phyloP scores from a whole-genome alignment of 2,113 vertebrate species.

The Megaceryle maxima region DNA sequence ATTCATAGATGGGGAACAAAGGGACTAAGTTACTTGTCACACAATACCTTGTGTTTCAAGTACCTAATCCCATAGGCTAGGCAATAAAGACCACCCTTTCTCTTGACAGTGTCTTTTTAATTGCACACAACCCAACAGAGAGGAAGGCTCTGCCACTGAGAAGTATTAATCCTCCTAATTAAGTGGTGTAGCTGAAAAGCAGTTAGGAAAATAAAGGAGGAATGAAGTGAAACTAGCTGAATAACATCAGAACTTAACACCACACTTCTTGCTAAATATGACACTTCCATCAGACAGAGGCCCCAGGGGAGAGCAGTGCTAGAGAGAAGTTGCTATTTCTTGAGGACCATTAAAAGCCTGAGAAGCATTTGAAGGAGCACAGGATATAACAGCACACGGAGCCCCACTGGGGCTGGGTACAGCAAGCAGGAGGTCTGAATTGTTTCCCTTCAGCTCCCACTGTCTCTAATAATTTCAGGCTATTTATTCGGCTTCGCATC shows the following conservation, averaged over 20 bases:
- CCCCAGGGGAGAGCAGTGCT: neutral
- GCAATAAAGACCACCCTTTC: neutral
- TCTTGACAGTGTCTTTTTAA: neutral
- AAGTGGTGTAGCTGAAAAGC: constrained; percentile 19
- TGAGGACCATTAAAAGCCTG: neutral
- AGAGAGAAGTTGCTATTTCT: neutral
- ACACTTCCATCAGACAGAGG: constrained; percentile 1
- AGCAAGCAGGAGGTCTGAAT: neutral
- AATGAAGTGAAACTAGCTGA: constrained; percentile 6
- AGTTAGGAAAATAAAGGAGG: constrained; percentile 3
- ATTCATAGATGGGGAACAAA: neutral
- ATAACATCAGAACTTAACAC: constrained; percentile 27
- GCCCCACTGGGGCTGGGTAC: neutral
- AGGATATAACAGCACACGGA: neutral
- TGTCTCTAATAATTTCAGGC: neutral
- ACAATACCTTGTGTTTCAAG: neutral
- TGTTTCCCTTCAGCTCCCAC: neutral
- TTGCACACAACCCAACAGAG: neutral
- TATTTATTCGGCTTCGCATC: neutral
- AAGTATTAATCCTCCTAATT: constrained; percentile 47
- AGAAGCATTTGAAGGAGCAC: neutral
- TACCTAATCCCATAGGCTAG: neutral
- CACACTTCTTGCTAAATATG: neutral
- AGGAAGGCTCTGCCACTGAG: neutral
- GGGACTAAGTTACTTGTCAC: neutral